These are phyloP conservation scores for Leptinotarsa texana DNA, from an alignment of 1,140 invertebrate genomes.

Conservation along the genomic window DNA sequence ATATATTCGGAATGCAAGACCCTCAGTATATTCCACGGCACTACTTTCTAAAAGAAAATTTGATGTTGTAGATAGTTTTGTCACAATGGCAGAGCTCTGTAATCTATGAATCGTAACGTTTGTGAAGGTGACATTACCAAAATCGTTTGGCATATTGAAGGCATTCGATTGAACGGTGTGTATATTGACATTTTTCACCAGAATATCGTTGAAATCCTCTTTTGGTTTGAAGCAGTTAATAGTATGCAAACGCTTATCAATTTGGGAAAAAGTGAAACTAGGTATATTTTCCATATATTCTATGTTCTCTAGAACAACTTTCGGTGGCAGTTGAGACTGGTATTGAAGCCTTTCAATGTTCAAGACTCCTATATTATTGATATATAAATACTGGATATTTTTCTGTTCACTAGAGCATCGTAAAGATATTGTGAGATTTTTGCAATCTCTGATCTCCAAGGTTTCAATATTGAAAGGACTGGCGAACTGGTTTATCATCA, in stretches of 20 bases:
- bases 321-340: slow-evolving; percentile 47
- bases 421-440: slow-evolving; percentile 54
- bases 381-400: slow-evolving; percentile 18
- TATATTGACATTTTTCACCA: slow-evolving; percentile 57
- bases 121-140: slow-evolving; percentile 57
- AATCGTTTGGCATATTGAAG: slow-evolving; percentile 55
- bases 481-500: no score
- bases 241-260: slow-evolving; percentile 18
- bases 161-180: slow-evolving; percentile 57
- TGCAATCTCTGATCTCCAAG: slow-evolving; percentile 50
- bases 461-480: no score
- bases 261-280: slow-evolving; percentile 53
- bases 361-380: slow-evolving; percentile 30
- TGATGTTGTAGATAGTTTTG: slow-evolving; percentile 47
- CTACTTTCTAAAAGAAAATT: slow-evolving; percentile 54
- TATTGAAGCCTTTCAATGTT: slow-evolving; percentile 43
- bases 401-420: slow-evolving; percentile 55
- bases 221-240: slow-evolving; percentile 39
- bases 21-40: slow-evolving; percentile 44
- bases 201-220: slow-evolving; percentile 53
- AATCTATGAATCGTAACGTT: slow-evolving; percentile 58
- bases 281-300: slow-evolving; percentile 56
- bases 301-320: slow-evolving; percentile 57
- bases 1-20: no score
- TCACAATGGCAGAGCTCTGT: slow-evolving; percentile 55